Evolutionary conservation across 2,113 vertebrate species (phyloP), one percentile per base, ranked within the genome.

Genomic region (Caranx melampygus): DNA sequence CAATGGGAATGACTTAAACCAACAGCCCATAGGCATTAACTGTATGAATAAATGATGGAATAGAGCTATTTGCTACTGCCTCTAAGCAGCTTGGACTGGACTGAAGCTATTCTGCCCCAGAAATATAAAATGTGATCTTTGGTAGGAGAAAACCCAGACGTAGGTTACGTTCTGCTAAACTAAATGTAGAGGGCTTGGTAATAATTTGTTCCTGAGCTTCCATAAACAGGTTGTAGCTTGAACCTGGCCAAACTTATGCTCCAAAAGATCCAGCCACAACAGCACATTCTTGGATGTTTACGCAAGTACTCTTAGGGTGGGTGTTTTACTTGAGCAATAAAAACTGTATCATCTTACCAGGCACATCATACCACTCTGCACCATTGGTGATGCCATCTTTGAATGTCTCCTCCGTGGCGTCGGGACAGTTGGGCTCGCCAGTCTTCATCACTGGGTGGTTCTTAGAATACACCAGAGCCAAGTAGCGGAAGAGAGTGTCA

Each of bases 401-500:
- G 85, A 99, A 99, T 5, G 91, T 96, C 91, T 99, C 98, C 0
- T 51, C 64, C 40, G 82, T 79, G 42, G 90, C 88, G 0, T 92
- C 96, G 0, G 92, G 92, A 80, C 98, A 99, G 2, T 95, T 93
- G 45, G 98, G 97, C 12, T 85, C 65, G 12, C 98, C 98, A 0
- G 96, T 98, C 92, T 91, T 97, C 98, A 99, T 99, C 74, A 97
- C 93, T 1, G 96, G 96, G 79, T 99, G 96, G 86, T 97, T 96
- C 4, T 94, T 93, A 0, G 98, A 96, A 0, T 99, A 99, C 79
- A 95, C 95, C 89, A 91, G 95, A 0, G 98, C 97, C 92, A 99
- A 84, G 76, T 96, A 94, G 64, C 87, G 96, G 89, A 99, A 99
- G 55, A 99, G 96, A 57, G 89, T 87, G 31, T 99, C 98, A 3